A percentile compares a stretch with the other conserved stretches of the same genome.
phyloP scores from a whole-genome alignment of 2,113 vertebrate species.

The Protobothrops flavoviridis region DNA sequence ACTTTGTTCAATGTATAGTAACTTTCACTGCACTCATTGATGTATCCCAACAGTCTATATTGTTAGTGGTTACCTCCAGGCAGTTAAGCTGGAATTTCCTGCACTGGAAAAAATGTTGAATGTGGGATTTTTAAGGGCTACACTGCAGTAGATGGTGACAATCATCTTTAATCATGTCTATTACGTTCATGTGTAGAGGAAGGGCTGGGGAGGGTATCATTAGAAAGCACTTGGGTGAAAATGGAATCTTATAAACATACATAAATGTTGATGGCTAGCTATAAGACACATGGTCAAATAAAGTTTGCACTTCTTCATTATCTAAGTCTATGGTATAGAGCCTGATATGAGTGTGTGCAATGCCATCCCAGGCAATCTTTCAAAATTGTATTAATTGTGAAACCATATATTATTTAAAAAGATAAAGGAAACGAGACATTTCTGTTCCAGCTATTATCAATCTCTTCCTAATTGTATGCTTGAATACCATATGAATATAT shows the following conservation, averaged over 20 bases:
- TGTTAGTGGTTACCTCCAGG: neutral
- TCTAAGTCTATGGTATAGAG: neutral
- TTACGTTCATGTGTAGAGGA: neutral
- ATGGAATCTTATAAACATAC: neutral
- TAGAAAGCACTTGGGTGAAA: neutral
- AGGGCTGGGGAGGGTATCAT: neutral
- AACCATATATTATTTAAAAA: neutral
- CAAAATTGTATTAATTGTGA: neutral
- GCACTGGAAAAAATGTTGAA: neutral
- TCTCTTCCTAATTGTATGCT: rapidly evolving
- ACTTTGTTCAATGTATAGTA: neutral
- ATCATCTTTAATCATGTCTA: neutral
- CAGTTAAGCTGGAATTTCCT: neutral
- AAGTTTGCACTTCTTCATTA: neutral
- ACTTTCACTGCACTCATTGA: neutral
- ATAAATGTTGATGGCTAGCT: neutral
- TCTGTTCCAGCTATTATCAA: neutral
- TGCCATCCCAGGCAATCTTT: neutral
- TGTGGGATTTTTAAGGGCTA: neutral
- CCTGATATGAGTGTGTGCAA: neutral
- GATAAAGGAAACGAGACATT: neutral
- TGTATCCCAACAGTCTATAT: neutral
- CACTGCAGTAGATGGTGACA: neutral
- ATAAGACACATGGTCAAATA: neutral
- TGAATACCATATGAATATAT: neutral